These are phyloP conservation scores for Scolopax mira DNA, from an alignment of 2,113 vertebrate genomes.

Conservation along the genomic window DNA sequence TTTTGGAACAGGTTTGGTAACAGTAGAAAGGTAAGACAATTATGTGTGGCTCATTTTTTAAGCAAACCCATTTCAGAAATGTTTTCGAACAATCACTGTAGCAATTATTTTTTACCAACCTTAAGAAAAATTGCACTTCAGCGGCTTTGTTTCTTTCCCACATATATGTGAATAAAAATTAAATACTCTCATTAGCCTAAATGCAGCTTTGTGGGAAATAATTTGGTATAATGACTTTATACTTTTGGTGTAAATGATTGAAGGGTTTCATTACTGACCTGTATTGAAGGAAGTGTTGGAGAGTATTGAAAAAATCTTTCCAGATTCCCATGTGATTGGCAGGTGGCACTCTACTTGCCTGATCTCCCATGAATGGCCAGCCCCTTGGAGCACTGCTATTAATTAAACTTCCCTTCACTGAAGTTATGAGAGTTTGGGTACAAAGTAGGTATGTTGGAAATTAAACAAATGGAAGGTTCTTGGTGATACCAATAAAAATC, in stretches of 20 bases:
- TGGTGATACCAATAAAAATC: not conserved
- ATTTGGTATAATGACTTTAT: slow-evolving; percentile 82
- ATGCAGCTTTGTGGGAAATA: slow-evolving; percentile 85
- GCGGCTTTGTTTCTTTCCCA: slow-evolving; percentile 82
- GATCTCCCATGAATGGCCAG: slow-evolving; percentile 73
- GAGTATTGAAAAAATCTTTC: slow-evolving; percentile 81
- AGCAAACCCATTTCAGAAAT: slow-evolving; percentile 57
- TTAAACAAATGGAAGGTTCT: not conserved
- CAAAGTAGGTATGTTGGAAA: not conserved
- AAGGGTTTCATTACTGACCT: slow-evolving; percentile 83
- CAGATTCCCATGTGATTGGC: slow-evolving; percentile 79
- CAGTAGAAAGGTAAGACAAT: not conserved
- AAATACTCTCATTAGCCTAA: slow-evolving; percentile 81
- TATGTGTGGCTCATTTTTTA: slow-evolving; percentile 43
- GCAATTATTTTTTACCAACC: not conserved
- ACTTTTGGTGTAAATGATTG: no score
- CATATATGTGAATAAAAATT: slow-evolving; percentile 76
- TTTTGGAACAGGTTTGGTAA: not conserved
- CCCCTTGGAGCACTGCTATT: slow-evolving; percentile 61
- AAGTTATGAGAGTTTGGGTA: not conserved
- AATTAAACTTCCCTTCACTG: not conserved
- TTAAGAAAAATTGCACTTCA: slow-evolving; percentile 21
- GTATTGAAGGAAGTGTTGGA: slow-evolving; percentile 77
- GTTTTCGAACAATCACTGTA: not conserved
- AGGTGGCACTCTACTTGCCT: slow-evolving; percentile 78